Evolutionary conservation across 2,113 vertebrate genomes (phyloP), one percentile per base, ranked within the genome.

Genomic region (Burhinus oedicnemus): DNA sequence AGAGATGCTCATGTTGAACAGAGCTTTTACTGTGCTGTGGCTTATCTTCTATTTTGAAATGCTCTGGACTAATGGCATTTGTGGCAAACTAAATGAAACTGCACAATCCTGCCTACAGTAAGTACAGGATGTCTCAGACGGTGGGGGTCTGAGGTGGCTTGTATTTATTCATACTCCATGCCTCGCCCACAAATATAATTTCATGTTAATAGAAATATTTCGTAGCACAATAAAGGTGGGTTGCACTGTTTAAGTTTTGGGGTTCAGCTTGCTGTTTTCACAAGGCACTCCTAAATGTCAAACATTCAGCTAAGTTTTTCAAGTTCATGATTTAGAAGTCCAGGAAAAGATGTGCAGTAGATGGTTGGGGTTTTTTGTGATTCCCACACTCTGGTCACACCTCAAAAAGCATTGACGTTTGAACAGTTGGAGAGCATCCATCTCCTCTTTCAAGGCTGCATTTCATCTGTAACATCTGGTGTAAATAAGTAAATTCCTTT

Each of bases 401-500:
- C 87, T 95, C 86, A 90, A 69, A 97, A 86, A 90, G 1, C 20
- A 47, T 5, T 81, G 64, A 86, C 13, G 1, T 71, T 62, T 75
- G 60, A 94, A 65, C 19, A 21, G 22, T 68, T 93, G 81, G 75
- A 83, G 12, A 83, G 5, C 9, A n/a, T 87, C 58, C 34, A 79
- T 57, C 45, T 72, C 77, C 44, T 75, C 55, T 80, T 85, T 49
- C 58, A 78, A 66, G n/a, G 25, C 76, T 93, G 40, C 44, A 60
- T 91, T 83, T 94, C 11, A 55, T 80, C 74, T 88, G 42, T 34
- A 88, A 88, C 81, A 97, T 96, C 93, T 95, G 92, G 29, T 66
- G 51, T 83, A 89, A 97, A 91, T 91, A 95, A 92, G 20, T 55
- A 51, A 87, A 87, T 83, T 96, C 34, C 47, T 90, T 94, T 89